Conservation (phyloP, 2,113 vertebrate genomes). For the Ceyx cyanopectus region DNA sequence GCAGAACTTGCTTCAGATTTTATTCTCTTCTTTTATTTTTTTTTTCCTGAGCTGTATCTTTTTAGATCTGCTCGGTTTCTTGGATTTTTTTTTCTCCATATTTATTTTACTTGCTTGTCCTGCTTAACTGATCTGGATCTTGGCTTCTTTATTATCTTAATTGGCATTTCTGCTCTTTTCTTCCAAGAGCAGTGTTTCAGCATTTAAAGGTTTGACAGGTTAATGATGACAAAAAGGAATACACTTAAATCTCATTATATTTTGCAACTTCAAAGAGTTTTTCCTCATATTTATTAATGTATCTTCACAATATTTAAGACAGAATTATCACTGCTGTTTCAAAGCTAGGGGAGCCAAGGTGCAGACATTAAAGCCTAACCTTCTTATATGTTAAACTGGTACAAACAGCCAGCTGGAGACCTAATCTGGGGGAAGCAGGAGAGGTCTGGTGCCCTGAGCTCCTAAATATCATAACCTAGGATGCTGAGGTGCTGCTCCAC, state of each 20-base stretch:
- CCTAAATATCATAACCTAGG: background rate
- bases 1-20: background rate
- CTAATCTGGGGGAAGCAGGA: background rate
- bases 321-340: constrained; percentile 37
- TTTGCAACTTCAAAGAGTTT: constrained; percentile 65
- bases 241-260: constrained; percentile 50
- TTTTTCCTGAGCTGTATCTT: background rate
- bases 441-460: background rate
- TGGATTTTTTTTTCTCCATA: background rate
- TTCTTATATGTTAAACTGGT: background rate
- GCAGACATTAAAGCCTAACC: background rate
- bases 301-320: constrained; percentile 53
- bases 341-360: constrained; percentile 25
- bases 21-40: background rate
- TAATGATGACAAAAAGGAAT: constrained; percentile 58
- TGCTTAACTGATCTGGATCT: constrained; percentile 1
- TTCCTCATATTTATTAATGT: constrained; percentile 66
- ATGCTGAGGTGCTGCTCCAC: background rate
- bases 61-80: background rate
- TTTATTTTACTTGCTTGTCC: constrained; percentile 15
- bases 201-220: constrained; percentile 49
- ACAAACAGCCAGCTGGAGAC: constrained; percentile 24
- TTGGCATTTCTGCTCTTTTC: background rate
- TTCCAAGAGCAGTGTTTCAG: background rate
- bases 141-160: constrained; percentile 21